Base-by-base conservation (phyloP, 2,888 invertebrate genomes). In the Cheilosia urbana region DNA sequence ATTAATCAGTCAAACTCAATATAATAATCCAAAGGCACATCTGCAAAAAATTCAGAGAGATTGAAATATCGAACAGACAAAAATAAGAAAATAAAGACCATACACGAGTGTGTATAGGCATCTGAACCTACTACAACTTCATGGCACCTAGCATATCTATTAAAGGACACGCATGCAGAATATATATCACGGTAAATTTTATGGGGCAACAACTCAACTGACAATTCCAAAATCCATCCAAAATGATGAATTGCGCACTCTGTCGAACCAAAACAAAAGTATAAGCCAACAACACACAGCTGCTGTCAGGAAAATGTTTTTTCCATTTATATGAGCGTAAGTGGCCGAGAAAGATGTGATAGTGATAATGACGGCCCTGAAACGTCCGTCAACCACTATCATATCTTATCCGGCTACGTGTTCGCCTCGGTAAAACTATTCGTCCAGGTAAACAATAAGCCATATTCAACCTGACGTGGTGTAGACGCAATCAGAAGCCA, bases 1-100 rank as follows among this genome's bases (percentile, higher is more conserved):
- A 81, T 81, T 81, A 76, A 76, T 81, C 81, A 76, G 55, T 63
- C 49, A 47, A 69, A 49, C 57, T 21, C 60, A 72, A 80, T 68
- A 30, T 66, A 68, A 42, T 42, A 47, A 17, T 47, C 17, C 17
- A 47, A 1, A 47, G 45, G 51, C 47, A 19, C 58, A 68, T 42
- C 51, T 60, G 40, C 37, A 55, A 37, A 49, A 58, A 45, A 53
- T 17, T n/a, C 45, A 60, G 40, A 69, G 47, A 69, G 66, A 66
- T 60, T 53, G 75, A 80, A 80, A 57, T 75, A 47, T 49, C 68
- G 53, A 53, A 63, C 62, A 66, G 21, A 34, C 49, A 55, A 68
- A 62, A 37, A 49, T 17, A 47, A 7, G 13, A 37, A 37, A 37
- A 21, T 40, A 42, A 24, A 37, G 11, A 13, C 21, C 47, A 19